Conservation (phyloP, 2,888 invertebrate genomes). For the Cheilosia variabilis region DNA sequence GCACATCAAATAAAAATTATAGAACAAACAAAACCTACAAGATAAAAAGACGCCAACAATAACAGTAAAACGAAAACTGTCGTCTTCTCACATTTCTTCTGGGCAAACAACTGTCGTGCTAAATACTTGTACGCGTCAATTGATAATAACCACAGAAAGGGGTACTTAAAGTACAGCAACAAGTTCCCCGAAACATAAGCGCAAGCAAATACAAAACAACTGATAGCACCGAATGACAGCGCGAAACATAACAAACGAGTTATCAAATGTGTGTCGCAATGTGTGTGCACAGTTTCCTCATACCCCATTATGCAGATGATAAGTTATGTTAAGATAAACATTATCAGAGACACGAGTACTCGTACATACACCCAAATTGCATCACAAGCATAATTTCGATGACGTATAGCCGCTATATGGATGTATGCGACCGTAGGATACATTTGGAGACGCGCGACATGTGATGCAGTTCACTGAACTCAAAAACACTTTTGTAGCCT, state of each 20-base stretch:
- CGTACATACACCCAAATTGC: neutral
- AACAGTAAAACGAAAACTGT: no score
- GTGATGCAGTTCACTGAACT: conserved; percentile 2
- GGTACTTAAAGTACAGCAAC: no score
- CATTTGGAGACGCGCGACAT: neutral
- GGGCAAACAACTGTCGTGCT: no score
- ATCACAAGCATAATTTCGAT: no score
- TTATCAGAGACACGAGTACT: neutral
- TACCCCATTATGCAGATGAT: conserved; percentile 1
- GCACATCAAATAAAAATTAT: no score
- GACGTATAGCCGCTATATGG: no score
- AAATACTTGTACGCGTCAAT: no score
- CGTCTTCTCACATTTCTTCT: no score
- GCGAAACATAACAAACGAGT: conserved; percentile 6
- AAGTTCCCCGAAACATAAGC: no score
- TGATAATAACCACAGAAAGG: no score
- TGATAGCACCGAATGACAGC: neutral
- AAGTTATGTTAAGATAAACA: conserved; percentile 24
- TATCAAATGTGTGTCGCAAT: conserved; percentile 48
- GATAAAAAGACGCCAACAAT: no score
- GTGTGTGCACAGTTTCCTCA: conserved; percentile 32
- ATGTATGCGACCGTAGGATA: neutral
- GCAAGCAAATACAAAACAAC: neutral
- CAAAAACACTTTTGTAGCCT: neutral
- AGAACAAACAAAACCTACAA: no score